A percentile compares a stretch with the other conserved stretches of the same genome.
Conservation (phyloP, 2,888 invertebrate genomes). For the Elmis aenea region DNA sequence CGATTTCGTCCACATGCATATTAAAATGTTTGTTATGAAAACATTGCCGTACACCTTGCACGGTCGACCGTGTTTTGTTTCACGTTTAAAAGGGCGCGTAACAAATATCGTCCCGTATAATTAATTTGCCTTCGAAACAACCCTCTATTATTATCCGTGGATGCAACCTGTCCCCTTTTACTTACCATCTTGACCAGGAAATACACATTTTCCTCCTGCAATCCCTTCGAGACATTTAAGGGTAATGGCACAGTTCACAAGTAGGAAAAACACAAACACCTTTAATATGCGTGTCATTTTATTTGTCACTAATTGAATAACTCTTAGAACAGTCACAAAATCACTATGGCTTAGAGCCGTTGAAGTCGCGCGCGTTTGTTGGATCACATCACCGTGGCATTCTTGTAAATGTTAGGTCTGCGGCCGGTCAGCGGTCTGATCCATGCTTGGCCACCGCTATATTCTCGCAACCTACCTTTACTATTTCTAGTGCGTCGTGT, state of each 20-base stretch:
- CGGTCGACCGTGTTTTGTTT: too few relatives aligned
- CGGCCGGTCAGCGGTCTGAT: conserved; percentile 31
- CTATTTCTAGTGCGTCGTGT: conserved; percentile 25
- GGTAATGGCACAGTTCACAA: conserved; percentile 24
- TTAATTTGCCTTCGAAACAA: too few relatives aligned
- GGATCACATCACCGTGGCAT: conserved; percentile 29
- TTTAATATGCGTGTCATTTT: conserved; percentile 15
- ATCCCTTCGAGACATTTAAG: conserved; percentile 13
- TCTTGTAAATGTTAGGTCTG: conserved; percentile 23
- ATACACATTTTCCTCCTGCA: conserved; percentile 11
- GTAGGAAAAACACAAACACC: conserved; percentile 18
- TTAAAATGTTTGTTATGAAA: too few relatives aligned
- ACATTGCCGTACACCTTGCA: too few relatives aligned
- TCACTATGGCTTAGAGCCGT: conserved; percentile 9
- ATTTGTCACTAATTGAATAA: conserved; percentile 9
- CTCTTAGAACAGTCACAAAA: too few relatives aligned
- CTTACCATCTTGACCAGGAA: conserved; percentile 11
- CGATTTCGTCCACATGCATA: too few relatives aligned
- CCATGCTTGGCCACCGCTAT: conserved; percentile 18
- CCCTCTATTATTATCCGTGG: too few relatives aligned
- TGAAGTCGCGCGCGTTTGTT: conserved; percentile 13
- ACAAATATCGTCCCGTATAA: too few relatives aligned
- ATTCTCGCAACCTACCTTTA: conserved; percentile 28
- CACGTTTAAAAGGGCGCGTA: too few relatives aligned
- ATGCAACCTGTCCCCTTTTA: too few relatives aligned